Base-by-base conservation (phyloP, 2,113 vertebrate species). In the Nansenia antarctica region DNA sequence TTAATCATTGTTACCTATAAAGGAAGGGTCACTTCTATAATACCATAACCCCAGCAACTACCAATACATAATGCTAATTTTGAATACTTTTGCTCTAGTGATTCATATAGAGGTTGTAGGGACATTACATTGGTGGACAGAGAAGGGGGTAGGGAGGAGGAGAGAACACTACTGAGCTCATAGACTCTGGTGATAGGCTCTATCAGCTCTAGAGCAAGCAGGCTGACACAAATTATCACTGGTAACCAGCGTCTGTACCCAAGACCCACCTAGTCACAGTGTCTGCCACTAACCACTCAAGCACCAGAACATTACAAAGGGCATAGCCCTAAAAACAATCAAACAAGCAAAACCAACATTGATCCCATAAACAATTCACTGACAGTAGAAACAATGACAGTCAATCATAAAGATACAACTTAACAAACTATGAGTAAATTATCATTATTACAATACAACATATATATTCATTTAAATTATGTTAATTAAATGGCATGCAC, bases 201-300 rank as follows among this genome's bases (percentile, higher is more conserved):
- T 89, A 90, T 91, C 88, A 82, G 76, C 24, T 1, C 52, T 24
- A n/a, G 54, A 72, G 62, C 76, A 80, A 87, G 57, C 72, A 67
- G 66, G 65, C 68, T 57, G 61, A 5, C 32, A 20, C 4, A 57
- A 78, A 77, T 88, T 90, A 90, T 91, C 89, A 82, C 53, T 45
- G 39, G 67, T 54, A 49, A 35, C 78, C 89, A 91, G 84, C 83
- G 59, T 5, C 45, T 20, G 39, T 52, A 60, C 24, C 66, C 53
- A 57, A 71, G 86, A 82, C 80, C 73, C 85, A 84, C 87, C 88
- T 89, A 81, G 66, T 64, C 59, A 8, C 74, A 66, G 65, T 11
- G 3, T 4, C 2, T 1, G 65, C 34, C 57, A 53, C 2, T 6
- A 18, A 47, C 29, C 24, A 22, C 67, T 42, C 62, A 66, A 49